Evolutionary conservation across 2,888 invertebrate species (phyloP).

Genomic region (Subacronicta megacephala): DNA sequence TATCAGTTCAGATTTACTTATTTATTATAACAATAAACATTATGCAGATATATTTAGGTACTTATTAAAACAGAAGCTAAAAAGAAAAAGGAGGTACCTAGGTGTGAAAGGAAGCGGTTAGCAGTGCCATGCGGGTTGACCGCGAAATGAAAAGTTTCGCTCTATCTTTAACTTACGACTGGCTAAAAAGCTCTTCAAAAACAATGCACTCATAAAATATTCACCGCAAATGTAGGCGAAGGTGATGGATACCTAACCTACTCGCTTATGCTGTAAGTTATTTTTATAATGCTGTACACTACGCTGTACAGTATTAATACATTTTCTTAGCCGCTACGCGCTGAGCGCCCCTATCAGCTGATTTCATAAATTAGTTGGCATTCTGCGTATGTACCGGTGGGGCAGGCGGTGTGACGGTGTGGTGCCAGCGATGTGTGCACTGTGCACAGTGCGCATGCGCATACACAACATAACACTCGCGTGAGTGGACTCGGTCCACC

Average conservation of each 20-base stretch:
- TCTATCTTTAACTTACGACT: constrained; percentile 66
- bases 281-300: constrained; percentile 13
- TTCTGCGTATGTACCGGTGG: constrained; percentile 16
- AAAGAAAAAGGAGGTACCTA: constrained; percentile 63
- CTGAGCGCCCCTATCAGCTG: constrained; percentile 64
- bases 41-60: constrained; percentile 39
- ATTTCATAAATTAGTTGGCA: constrained; percentile 48
- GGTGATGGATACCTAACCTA: constrained; percentile 52
- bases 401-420: background rate
- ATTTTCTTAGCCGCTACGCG: constrained; percentile 28
- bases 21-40: constrained; percentile 29
- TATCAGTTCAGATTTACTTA: constrained; percentile 43
- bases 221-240: constrained; percentile 78
- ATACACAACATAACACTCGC: constrained; percentile 50
- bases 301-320: too few species aligned
- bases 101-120: constrained; percentile 68
- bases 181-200: constrained; percentile 73
- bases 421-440: background rate
- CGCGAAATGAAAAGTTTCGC: constrained; percentile 79
- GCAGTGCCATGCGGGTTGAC: constrained; percentile 83
- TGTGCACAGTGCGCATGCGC: constrained; percentile 15
- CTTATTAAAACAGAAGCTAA: constrained; percentile 56
- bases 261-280: constrained; percentile 22
- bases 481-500: constrained; percentile 54
- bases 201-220: constrained; percentile 86